Evolutionary conservation across 2,113 vertebrate species (phyloP).

Genomic region (Colistium nudipinnis): DNA sequence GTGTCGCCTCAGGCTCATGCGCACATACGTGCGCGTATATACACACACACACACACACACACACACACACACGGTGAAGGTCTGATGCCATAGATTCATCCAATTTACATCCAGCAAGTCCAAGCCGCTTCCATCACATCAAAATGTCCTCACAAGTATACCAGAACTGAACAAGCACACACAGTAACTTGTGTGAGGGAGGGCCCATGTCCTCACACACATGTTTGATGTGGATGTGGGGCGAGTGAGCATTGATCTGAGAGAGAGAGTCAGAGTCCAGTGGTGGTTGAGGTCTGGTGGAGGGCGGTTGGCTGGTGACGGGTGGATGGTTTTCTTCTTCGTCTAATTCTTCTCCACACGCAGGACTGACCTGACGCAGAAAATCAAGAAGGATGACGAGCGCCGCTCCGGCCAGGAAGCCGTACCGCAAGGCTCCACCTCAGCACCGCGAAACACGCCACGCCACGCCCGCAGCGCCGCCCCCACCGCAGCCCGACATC

Average conservation of each 20-base stretch:
- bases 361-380: slow-evolving; percentile 44
- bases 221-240: slow-evolving; percentile 65
- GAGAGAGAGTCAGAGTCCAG: slow-evolving; percentile 17
- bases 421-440: slow-evolving; percentile 95
- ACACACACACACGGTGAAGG: neutral
- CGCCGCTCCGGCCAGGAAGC: slow-evolving; percentile 88
- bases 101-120: no score
- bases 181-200: no score
- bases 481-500: slow-evolving; percentile 78
- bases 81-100: neutral
- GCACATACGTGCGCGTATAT: slow-evolving; percentile 17
- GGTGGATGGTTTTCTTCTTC: neutral
- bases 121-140: no score
- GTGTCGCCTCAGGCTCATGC: slow-evolving; percentile 30
- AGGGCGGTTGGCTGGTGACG: neutral
- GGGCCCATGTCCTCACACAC: neutral
- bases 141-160: no score
- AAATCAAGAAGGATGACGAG: slow-evolving; percentile 84
- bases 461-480: slow-evolving; percentile 74
- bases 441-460: slow-evolving; percentile 93
- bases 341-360: slow-evolving; percentile 5
- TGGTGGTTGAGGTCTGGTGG: slow-evolving; percentile 22
- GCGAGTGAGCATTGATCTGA: slow-evolving; percentile 46
- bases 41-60: slow-evolving; percentile 7
- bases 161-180: no score